phyloP scores from a whole-genome alignment of 2,888 invertebrate species.

The Nebria salina region DNA sequence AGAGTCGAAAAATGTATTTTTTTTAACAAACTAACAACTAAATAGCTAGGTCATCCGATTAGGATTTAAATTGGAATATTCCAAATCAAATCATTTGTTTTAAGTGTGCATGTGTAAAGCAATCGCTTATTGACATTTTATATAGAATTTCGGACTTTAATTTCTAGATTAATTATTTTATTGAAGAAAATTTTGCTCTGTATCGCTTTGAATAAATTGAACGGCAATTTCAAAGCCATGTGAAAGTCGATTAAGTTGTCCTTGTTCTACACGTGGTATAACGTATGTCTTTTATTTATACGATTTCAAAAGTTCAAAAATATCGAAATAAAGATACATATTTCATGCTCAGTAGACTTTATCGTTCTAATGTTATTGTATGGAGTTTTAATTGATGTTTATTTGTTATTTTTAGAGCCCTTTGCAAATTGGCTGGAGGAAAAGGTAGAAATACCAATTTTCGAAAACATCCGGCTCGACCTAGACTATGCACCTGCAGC shows the following conservation, averaged over 20 bases:
- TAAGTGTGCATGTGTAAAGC: not conserved
- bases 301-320: not conserved
- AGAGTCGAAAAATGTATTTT: not conserved
- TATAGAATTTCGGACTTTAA: not conserved
- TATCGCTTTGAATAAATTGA: not conserved
- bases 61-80: not conserved
- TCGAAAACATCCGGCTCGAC: conserved; percentile 67
- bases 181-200: not conserved
- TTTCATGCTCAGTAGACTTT: too few relatives aligned
- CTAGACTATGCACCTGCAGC: conserved; percentile 54
- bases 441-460: conserved; percentile 74
- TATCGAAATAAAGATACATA: not conserved
- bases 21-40: not conserved
- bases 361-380: too few relatives aligned
- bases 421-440: conserved; percentile 78
- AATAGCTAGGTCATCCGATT: too few relatives aligned
- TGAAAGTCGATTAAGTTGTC: not conserved
- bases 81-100: not conserved
- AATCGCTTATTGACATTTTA: not conserved
- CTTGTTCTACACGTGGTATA: not conserved
- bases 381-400: not conserved
- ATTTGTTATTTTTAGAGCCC: conserved; percentile 63
- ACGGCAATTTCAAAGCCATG: not conserved
- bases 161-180: not conserved
- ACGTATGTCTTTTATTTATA: not conserved